Base-by-base conservation (phyloP, 2,888 invertebrate species). In the Sussaba pulchella region DNA sequence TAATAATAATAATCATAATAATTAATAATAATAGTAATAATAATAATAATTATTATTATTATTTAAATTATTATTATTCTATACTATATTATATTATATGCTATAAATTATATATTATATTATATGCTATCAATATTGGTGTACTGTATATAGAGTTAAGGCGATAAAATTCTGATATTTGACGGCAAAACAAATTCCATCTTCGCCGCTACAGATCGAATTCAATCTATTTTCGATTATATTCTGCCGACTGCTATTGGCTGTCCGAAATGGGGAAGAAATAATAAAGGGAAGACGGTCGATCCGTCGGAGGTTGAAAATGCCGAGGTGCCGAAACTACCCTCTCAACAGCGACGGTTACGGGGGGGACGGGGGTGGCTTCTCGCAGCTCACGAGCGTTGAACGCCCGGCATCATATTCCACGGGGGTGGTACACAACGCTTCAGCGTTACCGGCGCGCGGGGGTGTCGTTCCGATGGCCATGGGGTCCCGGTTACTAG, bases 301-400 rank as follows among this genome's bases (percentile, higher is more conserved):
- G 78, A 82, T 82, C 78, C 78, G 78, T 82, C 78, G 80, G 79
- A 78, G 75, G 31, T 54, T 71, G 45, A 66, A 84, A 86, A 84
- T 59, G 78, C 81, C 80, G 85, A 88, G 87, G 85, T 87, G 87
- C 85, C 85, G 79, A 82, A 90, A 90, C 88, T 86, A 82, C 86
- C 86, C 90, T 89, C 89, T 87, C 84, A 89, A 86, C 88, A 47
- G 87, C 87, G 81, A 26, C n/a, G n/a, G n/a, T n/a, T n/a, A n/a
- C n/a, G n/a, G n/a, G n/a, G n/a, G n/a, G n/a, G n/a, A 39, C 12
- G 24, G 47, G 19, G 50, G 43, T 63, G 45, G 70, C 64, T 50
- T 52, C 66, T 59, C 75, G 72, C 85, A 85, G 88, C 89, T 87
- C 87, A 85, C 87, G 87, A 89, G 87, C 88, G 85, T 89, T 89